Evolutionary conservation across 2,797 vertebrate species (phyloP).

Genomic region (Takifugu ocellatus): DNA sequence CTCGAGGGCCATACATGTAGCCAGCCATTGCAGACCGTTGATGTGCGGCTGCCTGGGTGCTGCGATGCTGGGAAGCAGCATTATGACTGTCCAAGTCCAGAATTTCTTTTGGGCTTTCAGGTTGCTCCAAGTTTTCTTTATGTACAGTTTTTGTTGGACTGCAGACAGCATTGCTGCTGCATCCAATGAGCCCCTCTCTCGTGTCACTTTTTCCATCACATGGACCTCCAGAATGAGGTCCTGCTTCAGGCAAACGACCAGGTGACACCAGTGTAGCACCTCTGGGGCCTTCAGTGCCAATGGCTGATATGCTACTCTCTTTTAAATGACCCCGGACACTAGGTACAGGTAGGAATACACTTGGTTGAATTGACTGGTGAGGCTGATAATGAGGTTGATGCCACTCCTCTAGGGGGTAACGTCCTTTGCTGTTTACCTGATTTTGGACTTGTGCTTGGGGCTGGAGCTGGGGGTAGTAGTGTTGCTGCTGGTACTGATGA

Average conservation of each 20-base stretch:
- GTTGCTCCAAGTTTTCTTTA: slow-evolving; percentile 73
- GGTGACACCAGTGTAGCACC: slow-evolving; percentile 77
- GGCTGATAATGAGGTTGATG: slow-evolving; percentile 74
- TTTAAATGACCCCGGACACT: slow-evolving; percentile 54
- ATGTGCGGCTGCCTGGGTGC: slow-evolving; percentile 31
- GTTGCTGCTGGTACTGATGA: slow-evolving; percentile 84
- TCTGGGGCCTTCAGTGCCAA: slow-evolving; percentile 78
- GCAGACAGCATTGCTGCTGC: slow-evolving; percentile 10
- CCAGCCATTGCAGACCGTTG: slow-evolving; percentile 54
- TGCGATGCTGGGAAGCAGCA: slow-evolving; percentile 79
- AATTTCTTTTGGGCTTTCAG: slow-evolving; percentile 96
- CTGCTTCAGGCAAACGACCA: slow-evolving; percentile 57
- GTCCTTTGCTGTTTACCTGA: slow-evolving; percentile 65
- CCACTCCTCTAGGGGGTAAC: slow-evolving; percentile 83
- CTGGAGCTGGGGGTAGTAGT: slow-evolving; percentile 75
- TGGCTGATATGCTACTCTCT: slow-evolving; percentile 66
- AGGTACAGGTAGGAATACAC: slow-evolving; percentile 53
- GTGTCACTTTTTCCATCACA: slow-evolving; percentile 52
- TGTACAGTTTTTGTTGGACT: slow-evolving; percentile 67
- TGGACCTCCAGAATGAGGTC: slow-evolving; percentile 21
- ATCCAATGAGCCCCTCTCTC: slow-evolving; percentile 23
- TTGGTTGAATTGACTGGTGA: slow-evolving; percentile 57
- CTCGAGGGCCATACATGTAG: slow-evolving; percentile 79
- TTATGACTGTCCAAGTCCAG: slow-evolving; percentile 97
- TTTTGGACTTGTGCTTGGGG: slow-evolving; percentile 73